These are phyloP conservation scores for Pelochelys cantorii DNA, from an alignment of 2,797 vertebrate species.

Conservation along the genomic window DNA sequence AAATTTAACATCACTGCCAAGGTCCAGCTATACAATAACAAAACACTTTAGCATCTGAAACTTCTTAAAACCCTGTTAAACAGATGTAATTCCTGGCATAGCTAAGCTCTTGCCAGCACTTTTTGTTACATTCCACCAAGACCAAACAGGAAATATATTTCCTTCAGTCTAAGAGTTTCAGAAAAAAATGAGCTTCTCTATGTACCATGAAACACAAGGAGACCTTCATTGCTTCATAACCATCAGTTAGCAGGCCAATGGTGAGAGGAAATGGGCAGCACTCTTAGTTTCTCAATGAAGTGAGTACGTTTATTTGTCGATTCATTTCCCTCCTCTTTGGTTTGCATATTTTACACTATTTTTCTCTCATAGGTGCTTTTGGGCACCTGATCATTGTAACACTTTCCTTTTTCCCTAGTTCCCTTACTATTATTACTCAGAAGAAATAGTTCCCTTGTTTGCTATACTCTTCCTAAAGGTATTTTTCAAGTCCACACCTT, in stretches of 20 bases:
- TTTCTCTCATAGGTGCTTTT: neutral
- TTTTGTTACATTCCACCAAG: conserved; percentile 44
- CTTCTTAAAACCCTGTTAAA: conserved; percentile 33
- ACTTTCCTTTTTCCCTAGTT: neutral
- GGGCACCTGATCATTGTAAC: neutral
- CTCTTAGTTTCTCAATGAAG: neutral
- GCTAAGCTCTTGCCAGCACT: conserved; percentile 42
- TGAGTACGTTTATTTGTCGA: neutral
- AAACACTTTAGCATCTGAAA: conserved; percentile 22
- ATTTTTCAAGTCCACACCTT: neutral
- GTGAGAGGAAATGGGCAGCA: conserved; percentile 9
- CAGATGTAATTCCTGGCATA: conserved; percentile 47
- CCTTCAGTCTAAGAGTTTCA: conserved; percentile 41
- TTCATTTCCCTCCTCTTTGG: neutral
- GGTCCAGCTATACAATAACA: conserved; percentile 16
- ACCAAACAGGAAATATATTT: conserved; percentile 58
- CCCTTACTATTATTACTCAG: neutral
- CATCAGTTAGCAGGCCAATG: neutral
- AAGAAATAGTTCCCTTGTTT: neutral
- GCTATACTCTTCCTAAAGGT: neutral
- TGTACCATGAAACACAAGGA: conserved; percentile 36
- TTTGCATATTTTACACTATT: neutral
- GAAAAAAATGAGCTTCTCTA: conserved; percentile 32
- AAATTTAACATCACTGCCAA: conserved; percentile 15
- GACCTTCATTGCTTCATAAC: conserved; percentile 41